Evolutionary conservation across 2,113 vertebrate species (phyloP).

Genomic region (Mastomys natalensis): DNA sequence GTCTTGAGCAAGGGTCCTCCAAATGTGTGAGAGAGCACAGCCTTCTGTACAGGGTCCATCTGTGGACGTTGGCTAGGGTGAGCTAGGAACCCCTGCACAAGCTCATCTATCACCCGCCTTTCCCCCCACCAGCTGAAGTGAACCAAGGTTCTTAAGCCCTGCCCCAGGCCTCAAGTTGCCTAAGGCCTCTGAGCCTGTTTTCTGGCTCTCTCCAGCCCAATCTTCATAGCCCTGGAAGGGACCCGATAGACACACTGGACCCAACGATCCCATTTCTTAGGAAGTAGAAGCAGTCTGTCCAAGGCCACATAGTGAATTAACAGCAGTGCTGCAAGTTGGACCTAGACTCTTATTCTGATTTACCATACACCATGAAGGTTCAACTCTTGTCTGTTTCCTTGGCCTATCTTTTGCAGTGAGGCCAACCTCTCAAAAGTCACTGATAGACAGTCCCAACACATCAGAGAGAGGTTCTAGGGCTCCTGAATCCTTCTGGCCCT

Average conservation of each 20-base stretch:
- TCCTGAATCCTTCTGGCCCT: background rate
- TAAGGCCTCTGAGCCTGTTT: background rate
- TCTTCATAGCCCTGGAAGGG: background rate
- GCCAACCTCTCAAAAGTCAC: background rate
- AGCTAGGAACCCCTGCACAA: conserved; percentile 64
- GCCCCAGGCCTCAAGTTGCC: background rate
- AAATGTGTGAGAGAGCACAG: conserved; percentile 94
- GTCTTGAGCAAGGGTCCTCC: conserved; percentile 93
- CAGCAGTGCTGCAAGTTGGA: background rate
- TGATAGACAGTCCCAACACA: conserved; percentile 10
- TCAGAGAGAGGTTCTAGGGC: background rate
- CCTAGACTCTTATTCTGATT: background rate
- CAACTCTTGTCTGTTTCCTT: background rate
- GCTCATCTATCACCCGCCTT: background rate
- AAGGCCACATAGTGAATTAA: background rate
- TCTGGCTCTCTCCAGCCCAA: background rate
- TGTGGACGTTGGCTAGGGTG: conserved; percentile 82
- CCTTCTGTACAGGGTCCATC: conserved; percentile 98
- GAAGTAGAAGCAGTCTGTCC: background rate
- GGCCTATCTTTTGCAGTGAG: background rate
- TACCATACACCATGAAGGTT: background rate
- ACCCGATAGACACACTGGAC: background rate
- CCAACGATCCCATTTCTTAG: background rate
- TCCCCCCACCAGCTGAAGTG: background rate
- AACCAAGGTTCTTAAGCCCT: background rate